Conservation (phyloP, 2,113 vertebrate genomes). For the Nestor notabilis region DNA sequence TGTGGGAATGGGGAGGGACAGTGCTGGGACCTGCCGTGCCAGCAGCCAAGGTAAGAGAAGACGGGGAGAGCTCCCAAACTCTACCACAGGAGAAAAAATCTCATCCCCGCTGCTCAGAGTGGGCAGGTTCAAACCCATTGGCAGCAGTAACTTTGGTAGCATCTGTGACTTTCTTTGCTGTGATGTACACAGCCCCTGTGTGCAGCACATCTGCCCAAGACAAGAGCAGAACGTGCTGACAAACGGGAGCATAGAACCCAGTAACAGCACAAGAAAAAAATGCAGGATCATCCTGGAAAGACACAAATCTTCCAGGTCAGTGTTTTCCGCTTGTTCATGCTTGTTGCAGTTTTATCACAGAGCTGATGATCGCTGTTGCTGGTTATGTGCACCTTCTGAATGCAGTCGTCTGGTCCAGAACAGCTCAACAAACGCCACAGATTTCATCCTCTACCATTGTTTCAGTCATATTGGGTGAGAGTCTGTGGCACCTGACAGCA, state of each 20-base stretch:
- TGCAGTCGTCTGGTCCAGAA: neutral
- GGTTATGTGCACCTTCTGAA: neutral
- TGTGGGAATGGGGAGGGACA: neutral
- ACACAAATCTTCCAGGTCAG: neutral
- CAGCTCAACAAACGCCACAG: neutral
- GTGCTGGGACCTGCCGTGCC: slow-evolving; percentile 6
- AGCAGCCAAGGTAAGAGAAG: neutral
- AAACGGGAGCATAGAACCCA: neutral
- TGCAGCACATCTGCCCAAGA: neutral
- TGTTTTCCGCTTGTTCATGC: neutral
- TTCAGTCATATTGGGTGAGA: rapidly evolving
- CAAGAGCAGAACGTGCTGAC: neutral
- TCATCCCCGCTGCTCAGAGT: neutral
- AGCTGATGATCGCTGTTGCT: neutral
- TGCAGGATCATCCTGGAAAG: neutral
- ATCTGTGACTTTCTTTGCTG: neutral
- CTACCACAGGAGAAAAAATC: neutral
- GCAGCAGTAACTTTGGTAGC: neutral
- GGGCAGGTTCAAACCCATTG: neutral
- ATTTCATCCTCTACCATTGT: neutral
- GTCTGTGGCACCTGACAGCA: neutral
- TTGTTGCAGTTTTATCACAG: neutral
- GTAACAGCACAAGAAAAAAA: neutral
- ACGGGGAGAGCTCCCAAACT: neutral
- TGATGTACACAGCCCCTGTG: neutral